phyloP scores from a whole-genome alignment of 2,797 vertebrate species.

The Lemur catta region DNA sequence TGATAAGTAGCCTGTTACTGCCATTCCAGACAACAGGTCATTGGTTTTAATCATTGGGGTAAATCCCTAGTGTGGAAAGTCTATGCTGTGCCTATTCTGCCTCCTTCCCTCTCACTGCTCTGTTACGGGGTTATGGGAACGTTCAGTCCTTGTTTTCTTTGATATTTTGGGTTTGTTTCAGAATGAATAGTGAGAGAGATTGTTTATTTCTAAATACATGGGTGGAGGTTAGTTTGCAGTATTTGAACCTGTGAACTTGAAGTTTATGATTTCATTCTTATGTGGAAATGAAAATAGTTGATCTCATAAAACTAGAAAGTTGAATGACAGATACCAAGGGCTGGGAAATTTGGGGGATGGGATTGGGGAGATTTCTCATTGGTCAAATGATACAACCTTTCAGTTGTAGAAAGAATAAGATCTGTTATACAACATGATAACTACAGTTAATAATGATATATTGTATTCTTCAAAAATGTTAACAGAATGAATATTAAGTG shows the following conservation, averaged over 20 bases:
- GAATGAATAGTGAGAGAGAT: not conserved
- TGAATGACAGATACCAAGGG: not conserved
- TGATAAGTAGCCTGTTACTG: not conserved
- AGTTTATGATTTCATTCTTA: not conserved
- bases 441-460: not conserved
- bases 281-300: not conserved
- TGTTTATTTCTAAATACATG: not conserved
- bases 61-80: not conserved
- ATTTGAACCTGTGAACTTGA: not conserved
- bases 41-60: not conserved
- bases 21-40: not conserved
- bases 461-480: not conserved
- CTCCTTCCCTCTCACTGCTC: not conserved
- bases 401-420: not conserved
- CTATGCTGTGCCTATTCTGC: not conserved
- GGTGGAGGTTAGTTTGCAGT: not conserved
- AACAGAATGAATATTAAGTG: not conserved
- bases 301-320: not conserved
- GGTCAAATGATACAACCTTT: not conserved
- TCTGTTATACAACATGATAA: not conserved
- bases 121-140: not conserved
- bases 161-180: not conserved
- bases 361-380: not conserved
- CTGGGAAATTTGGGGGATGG: not conserved
- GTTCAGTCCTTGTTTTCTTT: not conserved